Conservation (phyloP, 2,113 vertebrate species). For the Salvelinus alpinus region DNA sequence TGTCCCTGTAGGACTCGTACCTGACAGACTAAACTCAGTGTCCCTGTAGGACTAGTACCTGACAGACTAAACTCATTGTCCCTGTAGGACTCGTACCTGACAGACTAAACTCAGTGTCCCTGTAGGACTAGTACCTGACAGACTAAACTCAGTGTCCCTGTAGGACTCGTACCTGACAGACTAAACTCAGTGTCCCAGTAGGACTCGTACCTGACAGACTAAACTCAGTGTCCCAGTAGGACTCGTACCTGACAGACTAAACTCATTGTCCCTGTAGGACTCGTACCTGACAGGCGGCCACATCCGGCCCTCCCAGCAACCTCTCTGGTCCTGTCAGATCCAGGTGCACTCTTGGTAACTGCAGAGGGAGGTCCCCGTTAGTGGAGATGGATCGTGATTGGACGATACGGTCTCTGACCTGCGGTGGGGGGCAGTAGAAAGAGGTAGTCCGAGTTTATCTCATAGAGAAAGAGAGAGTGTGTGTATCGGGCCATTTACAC, state of each 20-base stretch:
- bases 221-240: no score
- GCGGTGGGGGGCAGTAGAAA: not conserved
- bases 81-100: not conserved
- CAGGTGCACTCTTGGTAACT: slow-evolving; percentile 33
- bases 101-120: no score
- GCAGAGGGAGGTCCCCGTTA: slow-evolving; percentile 32
- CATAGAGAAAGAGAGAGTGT: not conserved
- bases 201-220: no score
- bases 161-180: not conserved
- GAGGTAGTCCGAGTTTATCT: not conserved
- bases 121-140: no score
- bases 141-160: not conserved
- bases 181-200: no score
- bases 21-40: no score
- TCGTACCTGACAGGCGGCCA: slow-evolving; percentile 50
- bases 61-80: not conserved
- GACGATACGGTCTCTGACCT: slow-evolving; percentile 60
- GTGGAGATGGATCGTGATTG: slow-evolving; percentile 27
- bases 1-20: no score
- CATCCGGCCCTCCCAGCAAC: slow-evolving; percentile 48
- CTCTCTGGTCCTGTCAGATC: slow-evolving; percentile 35
- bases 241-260: no score
- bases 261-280: no score
- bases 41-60: not conserved
- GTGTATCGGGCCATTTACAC: no score